phyloP scores from a whole-genome alignment of 2,113 vertebrate species.

The Sardina pilchardus region DNA sequence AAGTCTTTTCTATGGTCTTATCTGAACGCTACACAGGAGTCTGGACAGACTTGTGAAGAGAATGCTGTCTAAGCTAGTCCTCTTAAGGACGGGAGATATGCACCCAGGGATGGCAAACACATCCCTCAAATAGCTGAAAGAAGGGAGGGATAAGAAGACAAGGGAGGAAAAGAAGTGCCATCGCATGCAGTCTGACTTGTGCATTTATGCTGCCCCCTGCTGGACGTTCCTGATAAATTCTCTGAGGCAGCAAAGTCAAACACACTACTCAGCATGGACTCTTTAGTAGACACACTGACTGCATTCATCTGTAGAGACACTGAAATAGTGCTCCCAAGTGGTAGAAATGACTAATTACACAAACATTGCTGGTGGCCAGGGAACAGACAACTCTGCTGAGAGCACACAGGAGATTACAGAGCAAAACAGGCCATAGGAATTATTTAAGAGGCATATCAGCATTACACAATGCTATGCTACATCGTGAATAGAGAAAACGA shows the following conservation, averaged over 20 bases:
- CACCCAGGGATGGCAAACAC: no score
- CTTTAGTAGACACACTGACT: background rate
- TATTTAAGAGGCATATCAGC: no score
- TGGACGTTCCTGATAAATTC: background rate
- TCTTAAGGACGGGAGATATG: no score
- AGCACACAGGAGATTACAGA: no score
- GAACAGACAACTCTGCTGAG: no score
- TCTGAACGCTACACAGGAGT: no score
- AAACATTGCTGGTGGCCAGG: background rate
- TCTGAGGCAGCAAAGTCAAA: background rate
- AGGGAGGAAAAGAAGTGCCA: background rate
- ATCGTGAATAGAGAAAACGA: no score
- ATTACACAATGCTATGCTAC: no score
- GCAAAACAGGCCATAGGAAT: no score
- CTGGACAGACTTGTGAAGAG: no score
- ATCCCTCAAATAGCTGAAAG: no score
- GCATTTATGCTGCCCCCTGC: background rate
- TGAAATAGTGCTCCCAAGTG: background rate
- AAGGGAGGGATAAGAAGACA: background rate
- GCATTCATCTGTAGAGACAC: background rate
- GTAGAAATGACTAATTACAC: background rate
- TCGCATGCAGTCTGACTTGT: background rate
- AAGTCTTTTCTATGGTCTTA: background rate
- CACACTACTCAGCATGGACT: background rate
- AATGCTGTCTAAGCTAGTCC: no score